These are phyloP conservation scores for Heliothis peltigera DNA, from an alignment of 2,888 invertebrate species.

Conservation along the genomic window DNA sequence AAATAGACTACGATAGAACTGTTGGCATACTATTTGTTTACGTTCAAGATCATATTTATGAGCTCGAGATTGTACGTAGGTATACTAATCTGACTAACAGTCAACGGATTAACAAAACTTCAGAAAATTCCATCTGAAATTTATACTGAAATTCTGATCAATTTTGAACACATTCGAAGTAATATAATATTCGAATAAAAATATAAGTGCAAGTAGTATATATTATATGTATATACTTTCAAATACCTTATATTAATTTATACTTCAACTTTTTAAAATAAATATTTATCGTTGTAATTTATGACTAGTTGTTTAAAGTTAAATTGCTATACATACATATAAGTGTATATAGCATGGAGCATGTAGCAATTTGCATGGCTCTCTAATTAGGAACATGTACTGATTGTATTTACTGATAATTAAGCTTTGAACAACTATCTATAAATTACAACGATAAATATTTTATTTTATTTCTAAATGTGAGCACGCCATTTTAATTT, in stretches of 20 bases:
- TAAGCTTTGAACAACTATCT: conserved; percentile 41
- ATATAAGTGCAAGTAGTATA: too few species aligned
- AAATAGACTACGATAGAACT: conserved; percentile 22
- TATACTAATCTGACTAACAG: conserved; percentile 21
- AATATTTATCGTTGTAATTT: too few species aligned
- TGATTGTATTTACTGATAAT: conserved; percentile 47
- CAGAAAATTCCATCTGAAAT: not conserved
- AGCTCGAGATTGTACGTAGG: conserved; percentile 11
- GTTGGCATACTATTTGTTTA: conserved; percentile 19
- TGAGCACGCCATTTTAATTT: conserved; percentile 40
- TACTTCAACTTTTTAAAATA: too few species aligned
- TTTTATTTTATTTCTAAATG: conserved; percentile 34
- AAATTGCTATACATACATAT: too few species aligned
- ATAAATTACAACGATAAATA: conserved; percentile 44
- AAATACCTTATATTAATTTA: too few species aligned
- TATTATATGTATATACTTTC: too few species aligned
- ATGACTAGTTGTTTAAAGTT: too few species aligned
- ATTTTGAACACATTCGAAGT: conserved; percentile 3
- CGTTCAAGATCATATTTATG: conserved; percentile 17
- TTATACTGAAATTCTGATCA: conserved; percentile 13
- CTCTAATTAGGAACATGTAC: conserved; percentile 42
- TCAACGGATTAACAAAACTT: conserved; percentile 20
- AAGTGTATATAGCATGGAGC: not conserved
- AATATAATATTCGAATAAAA: too few species aligned
- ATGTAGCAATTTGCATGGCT: conserved; percentile 37